Base-by-base conservation (phyloP, 1,140 invertebrate species). In the Sesamia nonagrioides region DNA sequence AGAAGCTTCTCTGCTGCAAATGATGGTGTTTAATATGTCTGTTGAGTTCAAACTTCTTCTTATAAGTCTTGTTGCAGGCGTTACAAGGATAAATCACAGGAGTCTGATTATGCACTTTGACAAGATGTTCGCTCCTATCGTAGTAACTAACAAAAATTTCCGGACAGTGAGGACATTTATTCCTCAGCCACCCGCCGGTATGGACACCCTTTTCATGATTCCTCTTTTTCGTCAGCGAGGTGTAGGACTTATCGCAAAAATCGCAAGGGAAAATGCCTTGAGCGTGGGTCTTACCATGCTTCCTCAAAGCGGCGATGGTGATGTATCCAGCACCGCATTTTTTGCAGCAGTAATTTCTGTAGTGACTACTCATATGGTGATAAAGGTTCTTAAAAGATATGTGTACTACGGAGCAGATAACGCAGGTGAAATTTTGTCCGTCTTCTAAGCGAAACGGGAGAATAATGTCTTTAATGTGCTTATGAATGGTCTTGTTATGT, bases 101-200 rank as follows among this genome's bases (percentile, higher is more conserved):
- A 1, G 86, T 84, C 18, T 91, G 89, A 77, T 95, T 92, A 84
- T 95, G 95, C 0, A 90, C 89, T 82, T 92, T 91, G 0, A 92
- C 90, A 27, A 95, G 75, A 76, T 95, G 95, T 52, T 94, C 92
- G 72, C 87, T 91, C 2, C 93, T 66, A 66, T 94, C 92, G 81
- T 95, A 95, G 78, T 95, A 95, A n/a, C 88, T 92, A 15, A 91
- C 89, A 71, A 95, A 95, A 58, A 95, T 92, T 78, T 95, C 89
- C 0, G 94, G 92, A 78, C 95, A 95, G 27, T 95, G 92, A 0
- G 93, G 94, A 54, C 95, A 95, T 80, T 95, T 95, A 86, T 95
- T 95, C 63, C 92, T 84, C 48, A 93, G 50, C 93, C 93, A 95
- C 1, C 91, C 92, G 6, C 86, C 89, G 0, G 86, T 91, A 74